Conservation (phyloP, 2,888 invertebrate species). For the Hyposoter didymator region DNA sequence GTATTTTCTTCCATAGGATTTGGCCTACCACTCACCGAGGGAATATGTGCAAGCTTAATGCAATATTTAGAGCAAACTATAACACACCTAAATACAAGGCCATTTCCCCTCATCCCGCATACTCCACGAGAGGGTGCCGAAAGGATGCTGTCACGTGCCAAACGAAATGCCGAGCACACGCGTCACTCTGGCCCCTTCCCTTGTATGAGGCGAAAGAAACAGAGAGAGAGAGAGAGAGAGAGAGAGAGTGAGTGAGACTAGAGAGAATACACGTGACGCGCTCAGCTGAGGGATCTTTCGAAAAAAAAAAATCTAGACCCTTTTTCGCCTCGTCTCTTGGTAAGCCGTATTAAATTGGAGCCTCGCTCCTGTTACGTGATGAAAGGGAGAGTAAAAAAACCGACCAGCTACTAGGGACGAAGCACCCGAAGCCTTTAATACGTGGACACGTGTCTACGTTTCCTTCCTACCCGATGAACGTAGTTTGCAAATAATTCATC, state of each 20-base stretch:
- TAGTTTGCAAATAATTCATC: constrained; percentile 57
- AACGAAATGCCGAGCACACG: constrained; percentile 76
- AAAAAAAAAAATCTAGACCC: constrained; percentile 56
- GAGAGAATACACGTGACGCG: constrained; percentile 58
- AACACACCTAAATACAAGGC: constrained; percentile 72
- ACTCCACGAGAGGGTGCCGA: constrained; percentile 52
- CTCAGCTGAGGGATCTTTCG: constrained; percentile 64
- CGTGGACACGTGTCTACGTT: constrained; percentile 52
- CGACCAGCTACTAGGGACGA: constrained; percentile 14
- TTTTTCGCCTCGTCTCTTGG: constrained; percentile 64
- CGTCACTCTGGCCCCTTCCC: constrained; percentile 53
- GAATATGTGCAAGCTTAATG: constrained; percentile 75
- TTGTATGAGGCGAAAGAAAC: constrained; percentile 24
- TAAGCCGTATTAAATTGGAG: constrained; percentile 69
- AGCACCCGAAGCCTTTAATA: constrained; percentile 62
- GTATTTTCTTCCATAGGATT: constrained; percentile 45
- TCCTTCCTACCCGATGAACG: constrained; percentile 44
- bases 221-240: constrained; percentile 34
- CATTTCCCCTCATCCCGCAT: constrained; percentile 71
- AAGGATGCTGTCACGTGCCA: constrained; percentile 77
- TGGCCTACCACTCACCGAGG: constrained; percentile 57
- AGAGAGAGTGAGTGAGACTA: constrained; percentile 41
- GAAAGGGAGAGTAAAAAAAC: constrained; percentile 55
- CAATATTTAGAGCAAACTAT: constrained; percentile 75
- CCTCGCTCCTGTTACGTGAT: constrained; percentile 63